These are phyloP conservation scores for Acridotheres tristis DNA, from an alignment of 2,797 vertebrate genomes.

Conservation along the genomic window DNA sequence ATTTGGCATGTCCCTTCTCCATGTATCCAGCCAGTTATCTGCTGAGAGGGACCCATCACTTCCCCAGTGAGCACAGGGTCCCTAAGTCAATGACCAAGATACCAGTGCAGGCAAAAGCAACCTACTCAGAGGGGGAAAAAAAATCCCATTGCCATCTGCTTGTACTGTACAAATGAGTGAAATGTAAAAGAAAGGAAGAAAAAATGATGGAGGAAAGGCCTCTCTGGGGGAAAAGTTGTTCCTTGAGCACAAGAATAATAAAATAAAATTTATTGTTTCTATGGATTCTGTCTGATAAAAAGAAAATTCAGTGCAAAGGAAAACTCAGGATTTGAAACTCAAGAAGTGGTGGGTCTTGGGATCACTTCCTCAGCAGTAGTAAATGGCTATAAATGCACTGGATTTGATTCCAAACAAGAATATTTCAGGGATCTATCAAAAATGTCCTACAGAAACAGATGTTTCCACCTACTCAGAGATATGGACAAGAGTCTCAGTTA, in stretches of 20 bases:
- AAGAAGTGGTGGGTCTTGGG: background rate
- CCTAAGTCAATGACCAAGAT: background rate
- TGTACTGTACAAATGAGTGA: background rate
- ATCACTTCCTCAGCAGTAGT: background rate
- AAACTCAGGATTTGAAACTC: background rate
- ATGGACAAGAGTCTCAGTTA: constrained; percentile 22
- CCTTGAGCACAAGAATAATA: background rate
- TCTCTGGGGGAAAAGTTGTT: background rate
- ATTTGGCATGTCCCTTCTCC: background rate
- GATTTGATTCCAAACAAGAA: background rate
- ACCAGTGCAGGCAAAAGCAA: background rate
- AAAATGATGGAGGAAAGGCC: background rate
- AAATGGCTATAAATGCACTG: background rate
- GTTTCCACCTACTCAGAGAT: constrained; percentile 28
- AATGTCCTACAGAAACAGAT: constrained; percentile 22
- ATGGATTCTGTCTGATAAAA: background rate
- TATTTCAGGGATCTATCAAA: background rate
- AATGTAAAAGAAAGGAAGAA: background rate
- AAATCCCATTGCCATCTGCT: background rate
- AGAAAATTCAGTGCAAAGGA: background rate
- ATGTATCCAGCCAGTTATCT: accelerated
- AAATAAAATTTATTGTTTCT: background rate
- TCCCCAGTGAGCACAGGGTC: background rate
- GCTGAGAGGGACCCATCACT: background rate
- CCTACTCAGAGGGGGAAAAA: background rate